Percentiles rank a stretch among this genome's conserved stretches.
These are phyloP conservation scores for Papilio xuthus DNA, from an alignment of 1,140 invertebrate genomes.

Conservation along the genomic window DNA sequence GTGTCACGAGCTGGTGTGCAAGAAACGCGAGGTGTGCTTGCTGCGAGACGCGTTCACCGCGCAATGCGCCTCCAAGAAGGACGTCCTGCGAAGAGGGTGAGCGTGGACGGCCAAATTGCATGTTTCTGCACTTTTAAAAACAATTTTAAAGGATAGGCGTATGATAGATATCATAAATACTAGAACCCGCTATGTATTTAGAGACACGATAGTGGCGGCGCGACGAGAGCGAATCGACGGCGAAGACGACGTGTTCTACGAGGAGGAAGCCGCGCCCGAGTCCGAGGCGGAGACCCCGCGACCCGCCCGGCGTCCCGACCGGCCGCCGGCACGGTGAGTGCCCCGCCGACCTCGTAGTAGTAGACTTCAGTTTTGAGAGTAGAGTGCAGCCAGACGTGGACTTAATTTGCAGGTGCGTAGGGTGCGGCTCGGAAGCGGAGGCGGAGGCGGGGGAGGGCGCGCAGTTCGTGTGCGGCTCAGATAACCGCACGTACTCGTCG, in stretches of 20 bases:
- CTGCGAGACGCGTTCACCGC: constrained; percentile 93
- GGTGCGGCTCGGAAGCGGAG: constrained; percentile 76
- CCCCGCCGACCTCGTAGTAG: background rate
- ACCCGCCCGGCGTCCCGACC: constrained; percentile 38
- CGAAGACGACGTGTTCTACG: constrained; percentile 73
- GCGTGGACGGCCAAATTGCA: constrained; percentile 40
- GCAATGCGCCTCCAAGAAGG: constrained; percentile 93
- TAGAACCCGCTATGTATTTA: constrained; percentile 38
- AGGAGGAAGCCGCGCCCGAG: constrained; percentile 40
- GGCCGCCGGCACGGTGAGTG: constrained; percentile 38
- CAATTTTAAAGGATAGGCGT: too few relatives aligned
- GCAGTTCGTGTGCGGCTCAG: constrained; percentile 92
- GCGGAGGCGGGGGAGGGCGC: constrained; percentile 89
- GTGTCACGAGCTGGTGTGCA: constrained; percentile 92
- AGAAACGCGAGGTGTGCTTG: constrained; percentile 93
- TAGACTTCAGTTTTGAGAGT: too few relatives aligned
- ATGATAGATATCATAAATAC: background rate
- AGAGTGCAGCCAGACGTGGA: background rate
- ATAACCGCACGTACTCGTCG: constrained; percentile 96
- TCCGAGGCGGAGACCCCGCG: constrained; percentile 25
- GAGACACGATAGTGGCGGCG: constrained; percentile 58
- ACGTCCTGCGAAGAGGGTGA: constrained; percentile 91
- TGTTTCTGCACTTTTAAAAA: background rate
- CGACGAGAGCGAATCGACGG: constrained; percentile 44
- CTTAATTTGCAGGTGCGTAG: background rate